Conservation (phyloP, 2,888 invertebrate genomes). For the Eupeodes latifasciatus region DNA sequence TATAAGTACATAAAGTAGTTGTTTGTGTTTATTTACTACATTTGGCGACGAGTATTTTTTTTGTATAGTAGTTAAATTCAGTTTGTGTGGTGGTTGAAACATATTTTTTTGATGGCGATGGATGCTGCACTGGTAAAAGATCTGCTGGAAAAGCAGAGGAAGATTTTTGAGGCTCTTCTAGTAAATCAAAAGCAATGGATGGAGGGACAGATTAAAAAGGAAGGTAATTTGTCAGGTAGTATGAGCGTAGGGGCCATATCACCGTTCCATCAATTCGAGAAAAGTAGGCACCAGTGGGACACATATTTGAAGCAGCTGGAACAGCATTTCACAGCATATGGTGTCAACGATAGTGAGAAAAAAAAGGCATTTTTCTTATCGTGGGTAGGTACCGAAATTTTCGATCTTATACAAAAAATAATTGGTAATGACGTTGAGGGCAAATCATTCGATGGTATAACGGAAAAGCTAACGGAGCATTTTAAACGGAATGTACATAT, state of each 20-base stretch:
- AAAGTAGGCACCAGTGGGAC: conserved; percentile 20
- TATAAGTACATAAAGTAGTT: no score
- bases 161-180: neutral
- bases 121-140: neutral
- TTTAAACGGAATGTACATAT: conserved; percentile 35
- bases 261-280: neutral
- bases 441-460: conserved; percentile 21
- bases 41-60: no score
- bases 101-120: neutral
- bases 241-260: conserved; percentile 12
- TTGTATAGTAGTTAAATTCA: neutral
- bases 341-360: conserved; percentile 1
- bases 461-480: conserved; percentile 29
- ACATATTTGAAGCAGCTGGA: conserved; percentile 15
- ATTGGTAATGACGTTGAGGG: neutral
- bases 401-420: conserved; percentile 2
- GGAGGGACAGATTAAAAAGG: conserved; percentile 10
- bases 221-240: neutral
- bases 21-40: no score
- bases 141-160: neutral
- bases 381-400: neutral
- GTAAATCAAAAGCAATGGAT: conserved; percentile 9
- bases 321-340: conserved; percentile 14
- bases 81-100: neutral
- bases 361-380: conserved; percentile 4